Percentiles rank a stretch among this genome's conserved stretches.
Conservation (phyloP, 2,888 invertebrate species). For the Sesia bembeciformis region DNA sequence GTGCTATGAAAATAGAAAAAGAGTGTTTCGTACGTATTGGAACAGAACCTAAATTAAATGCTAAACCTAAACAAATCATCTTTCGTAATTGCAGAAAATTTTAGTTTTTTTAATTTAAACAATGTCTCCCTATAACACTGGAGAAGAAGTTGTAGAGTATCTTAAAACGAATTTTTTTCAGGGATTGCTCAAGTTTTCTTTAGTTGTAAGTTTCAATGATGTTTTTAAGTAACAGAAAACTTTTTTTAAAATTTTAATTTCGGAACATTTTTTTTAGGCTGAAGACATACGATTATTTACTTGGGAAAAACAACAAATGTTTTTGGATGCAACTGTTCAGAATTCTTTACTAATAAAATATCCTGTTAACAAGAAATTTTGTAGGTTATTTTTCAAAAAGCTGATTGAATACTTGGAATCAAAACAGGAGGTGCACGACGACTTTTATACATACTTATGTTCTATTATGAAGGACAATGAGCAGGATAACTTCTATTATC, state of each 20-base stretch:
- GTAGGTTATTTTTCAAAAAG: conserved; percentile 78
- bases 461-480: conserved; percentile 50
- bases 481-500: conserved; percentile 61
- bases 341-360: conserved; percentile 67
- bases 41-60: too few species aligned
- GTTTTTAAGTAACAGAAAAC: not conserved
- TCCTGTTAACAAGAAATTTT: conserved; percentile 78
- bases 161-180: conserved; percentile 19
- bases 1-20: too few species aligned
- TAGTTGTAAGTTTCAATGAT: conserved; percentile 19
- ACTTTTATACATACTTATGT: conserved; percentile 77
- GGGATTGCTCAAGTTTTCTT: conserved; percentile 22
- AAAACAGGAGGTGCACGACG: conserved; percentile 76
- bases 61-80: too few species aligned
- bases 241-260: not conserved
- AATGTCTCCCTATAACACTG: not conserved
- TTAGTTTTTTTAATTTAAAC: not conserved
- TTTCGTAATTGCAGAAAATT: too few species aligned
- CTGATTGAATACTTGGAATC: conserved; percentile 75
- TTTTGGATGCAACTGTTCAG: conserved; percentile 75
- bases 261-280: conserved; percentile 25
- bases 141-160: not conserved
- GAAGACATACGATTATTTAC: conserved; percentile 31
- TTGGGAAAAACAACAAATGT: conserved; percentile 72
- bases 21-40: too few species aligned